Conservation (phyloP, 2,888 invertebrate genomes). For the Meliscaeva auricollis region DNA sequence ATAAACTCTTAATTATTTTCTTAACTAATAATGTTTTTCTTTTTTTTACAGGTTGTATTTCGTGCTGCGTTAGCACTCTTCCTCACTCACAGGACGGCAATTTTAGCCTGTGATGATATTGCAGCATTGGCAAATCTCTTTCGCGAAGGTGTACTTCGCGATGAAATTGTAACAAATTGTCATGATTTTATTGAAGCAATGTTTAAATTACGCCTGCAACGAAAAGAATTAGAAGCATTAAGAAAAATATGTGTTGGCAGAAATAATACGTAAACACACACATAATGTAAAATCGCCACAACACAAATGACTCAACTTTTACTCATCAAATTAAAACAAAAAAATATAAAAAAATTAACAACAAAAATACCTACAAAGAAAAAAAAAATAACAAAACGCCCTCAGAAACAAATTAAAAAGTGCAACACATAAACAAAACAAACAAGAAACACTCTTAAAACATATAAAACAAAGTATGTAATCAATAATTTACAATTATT, state of each 20-base stretch:
- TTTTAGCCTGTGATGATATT: conserved; percentile 92
- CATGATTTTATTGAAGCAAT: conserved; percentile 95
- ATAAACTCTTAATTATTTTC: neutral
- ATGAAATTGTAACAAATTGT: conserved; percentile 92
- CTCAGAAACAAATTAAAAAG: conserved; percentile 19
- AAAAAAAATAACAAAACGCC: neutral
- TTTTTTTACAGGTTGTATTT: conserved; percentile 88
- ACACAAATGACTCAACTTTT: conserved; percentile 49
- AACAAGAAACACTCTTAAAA: neutral
- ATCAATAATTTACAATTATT: conserved; percentile 33
- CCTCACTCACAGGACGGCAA: conserved; percentile 88
- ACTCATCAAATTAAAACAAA: conserved; percentile 22
- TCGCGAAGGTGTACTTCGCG: conserved; percentile 90
- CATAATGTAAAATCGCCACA: conserved; percentile 29
- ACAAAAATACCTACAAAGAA: conserved; percentile 13
- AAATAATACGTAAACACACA: conserved; percentile 78
- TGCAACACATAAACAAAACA: neutral
- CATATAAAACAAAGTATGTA: neutral
- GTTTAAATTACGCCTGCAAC: conserved; percentile 90
- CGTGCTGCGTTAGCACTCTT: conserved; percentile 94
- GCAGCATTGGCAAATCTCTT: conserved; percentile 92
- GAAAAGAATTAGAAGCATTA: conserved; percentile 81
- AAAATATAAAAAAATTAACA: neutral
- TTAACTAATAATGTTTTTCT: neutral
- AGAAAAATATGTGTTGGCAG: conserved; percentile 81